Percentiles rank a stretch among this genome's conserved stretches.
These are phyloP conservation scores for Eriosoma lanigerum DNA, from an alignment of 1,140 invertebrate genomes.

Conservation along the genomic window DNA sequence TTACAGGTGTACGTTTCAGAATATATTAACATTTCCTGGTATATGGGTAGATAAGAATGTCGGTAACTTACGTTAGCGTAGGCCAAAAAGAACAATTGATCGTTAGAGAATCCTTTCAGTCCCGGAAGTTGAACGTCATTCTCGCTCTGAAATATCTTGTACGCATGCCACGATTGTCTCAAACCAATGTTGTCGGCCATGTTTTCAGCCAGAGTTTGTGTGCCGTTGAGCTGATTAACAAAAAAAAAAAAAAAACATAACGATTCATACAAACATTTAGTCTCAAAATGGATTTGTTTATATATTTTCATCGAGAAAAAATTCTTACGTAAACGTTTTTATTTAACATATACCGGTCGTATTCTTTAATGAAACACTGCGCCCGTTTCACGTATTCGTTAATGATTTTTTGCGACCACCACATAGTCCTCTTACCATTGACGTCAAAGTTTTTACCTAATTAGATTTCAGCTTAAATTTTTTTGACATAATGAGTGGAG, in stretches of 20 bases:
- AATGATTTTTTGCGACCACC: slow-evolving; percentile 81
- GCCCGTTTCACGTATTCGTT: slow-evolving; percentile 71
- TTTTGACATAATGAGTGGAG: no score
- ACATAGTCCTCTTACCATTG: slow-evolving; percentile 72
- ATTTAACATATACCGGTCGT: slow-evolving; percentile 60
- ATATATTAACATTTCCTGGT: no score
- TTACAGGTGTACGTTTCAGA: no score
- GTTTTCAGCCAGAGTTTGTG: slow-evolving; percentile 81
- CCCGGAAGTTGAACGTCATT: slow-evolving; percentile 67
- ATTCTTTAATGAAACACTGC: slow-evolving; percentile 87
- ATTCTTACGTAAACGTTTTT: background rate
- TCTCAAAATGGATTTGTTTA: no score
- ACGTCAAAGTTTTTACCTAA: slow-evolving; percentile 72
- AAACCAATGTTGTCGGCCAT: slow-evolving; percentile 89
- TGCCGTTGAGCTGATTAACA: slow-evolving; percentile 69
- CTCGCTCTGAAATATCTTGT: slow-evolving; percentile 63
- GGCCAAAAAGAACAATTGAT: slow-evolving; percentile 88
- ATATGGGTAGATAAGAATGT: no score
- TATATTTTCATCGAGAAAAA: background rate
- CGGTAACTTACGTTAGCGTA: slow-evolving; percentile 75
- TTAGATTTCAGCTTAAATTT: no score
- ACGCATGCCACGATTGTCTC: slow-evolving; percentile 75
- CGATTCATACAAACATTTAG: no score
- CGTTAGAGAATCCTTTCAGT: slow-evolving; percentile 70
- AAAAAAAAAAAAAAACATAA: background rate